Evolutionary conservation across 2,888 invertebrate species (phyloP).

Genomic region (Mylabris sibirica): DNA sequence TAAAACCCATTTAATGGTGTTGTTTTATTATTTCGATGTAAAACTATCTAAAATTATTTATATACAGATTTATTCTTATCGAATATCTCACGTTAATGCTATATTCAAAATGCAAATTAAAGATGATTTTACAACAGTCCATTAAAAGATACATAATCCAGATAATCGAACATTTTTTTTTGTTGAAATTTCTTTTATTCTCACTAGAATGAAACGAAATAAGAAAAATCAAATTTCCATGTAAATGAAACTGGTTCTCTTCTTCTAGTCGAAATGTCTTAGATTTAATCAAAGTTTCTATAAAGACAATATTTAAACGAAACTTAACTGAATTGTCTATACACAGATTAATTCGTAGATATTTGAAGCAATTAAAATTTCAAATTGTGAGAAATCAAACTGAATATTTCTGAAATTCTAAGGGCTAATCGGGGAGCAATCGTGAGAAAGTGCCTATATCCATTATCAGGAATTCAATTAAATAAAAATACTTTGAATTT

Average conservation of each 20-base stretch:
- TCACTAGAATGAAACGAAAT: not conserved
- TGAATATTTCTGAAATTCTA: not conserved
- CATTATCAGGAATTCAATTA: too few relatives aligned
- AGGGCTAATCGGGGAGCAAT: too few relatives aligned
- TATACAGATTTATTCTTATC: not conserved
- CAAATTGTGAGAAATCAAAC: not conserved
- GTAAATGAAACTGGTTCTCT: not conserved
- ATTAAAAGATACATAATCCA: not conserved
- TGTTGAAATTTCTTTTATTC: not conserved
- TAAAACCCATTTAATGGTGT: not conserved
- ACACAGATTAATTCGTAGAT: not conserved
- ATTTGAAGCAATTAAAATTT: conserved; percentile 5
- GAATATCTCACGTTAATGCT: not conserved
- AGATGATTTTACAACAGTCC: conserved; percentile 7
- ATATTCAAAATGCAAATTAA: not conserved
- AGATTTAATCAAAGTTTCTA: not conserved
- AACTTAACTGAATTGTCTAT: not conserved
- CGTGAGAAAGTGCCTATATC: too few relatives aligned
- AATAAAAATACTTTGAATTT: too few relatives aligned
- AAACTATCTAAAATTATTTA: not conserved
- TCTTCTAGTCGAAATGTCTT: not conserved
- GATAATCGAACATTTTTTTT: not conserved
- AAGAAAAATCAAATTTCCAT: not conserved
- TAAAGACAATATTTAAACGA: not conserved
- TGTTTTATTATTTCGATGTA: not conserved